Conservation (phyloP, 2,797 vertebrate genomes). For the Tenualosa thibaudeaui region DNA sequence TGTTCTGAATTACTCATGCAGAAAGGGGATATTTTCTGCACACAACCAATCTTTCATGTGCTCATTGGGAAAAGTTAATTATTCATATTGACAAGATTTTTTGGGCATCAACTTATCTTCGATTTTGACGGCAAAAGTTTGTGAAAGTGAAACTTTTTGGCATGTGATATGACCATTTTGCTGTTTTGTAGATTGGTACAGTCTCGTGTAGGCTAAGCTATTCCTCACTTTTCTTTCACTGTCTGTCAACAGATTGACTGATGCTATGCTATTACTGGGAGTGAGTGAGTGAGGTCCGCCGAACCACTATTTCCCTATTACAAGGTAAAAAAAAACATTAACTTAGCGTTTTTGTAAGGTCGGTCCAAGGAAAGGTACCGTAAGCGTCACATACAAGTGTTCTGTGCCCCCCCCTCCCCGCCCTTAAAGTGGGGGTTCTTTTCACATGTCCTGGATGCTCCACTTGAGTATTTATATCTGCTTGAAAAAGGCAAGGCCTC, state of each 20-base stretch:
- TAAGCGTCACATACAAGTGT: background rate
- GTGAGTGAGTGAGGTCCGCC: background rate
- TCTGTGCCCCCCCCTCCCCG: background rate
- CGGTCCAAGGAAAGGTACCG: constrained; percentile 37
- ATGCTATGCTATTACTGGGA: background rate
- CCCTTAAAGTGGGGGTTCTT: constrained; percentile 44
- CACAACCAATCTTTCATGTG: constrained; percentile 14
- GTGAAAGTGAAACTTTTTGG: background rate
- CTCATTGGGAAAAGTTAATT: constrained; percentile 13
- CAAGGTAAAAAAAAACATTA: background rate
- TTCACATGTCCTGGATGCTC: constrained; percentile 46
- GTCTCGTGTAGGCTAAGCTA: background rate
- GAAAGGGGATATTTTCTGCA: constrained; percentile 9
- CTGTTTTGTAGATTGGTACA: background rate
- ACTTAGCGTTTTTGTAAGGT: background rate
- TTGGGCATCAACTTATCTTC: background rate
- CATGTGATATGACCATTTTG: background rate
- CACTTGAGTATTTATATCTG: constrained; percentile 52
- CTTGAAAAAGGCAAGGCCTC: constrained; percentile 60
- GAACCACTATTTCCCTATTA: background rate
- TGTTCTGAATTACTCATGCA: constrained; percentile 21
- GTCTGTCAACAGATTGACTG: background rate
- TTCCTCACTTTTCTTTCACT: background rate
- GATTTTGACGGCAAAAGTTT: background rate
- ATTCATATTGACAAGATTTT: constrained; percentile 11